Evolutionary conservation across 2,888 invertebrate species (phyloP), one percentile per base, ranked within the genome.

Genomic region (Clepsis dumicolana): DNA sequence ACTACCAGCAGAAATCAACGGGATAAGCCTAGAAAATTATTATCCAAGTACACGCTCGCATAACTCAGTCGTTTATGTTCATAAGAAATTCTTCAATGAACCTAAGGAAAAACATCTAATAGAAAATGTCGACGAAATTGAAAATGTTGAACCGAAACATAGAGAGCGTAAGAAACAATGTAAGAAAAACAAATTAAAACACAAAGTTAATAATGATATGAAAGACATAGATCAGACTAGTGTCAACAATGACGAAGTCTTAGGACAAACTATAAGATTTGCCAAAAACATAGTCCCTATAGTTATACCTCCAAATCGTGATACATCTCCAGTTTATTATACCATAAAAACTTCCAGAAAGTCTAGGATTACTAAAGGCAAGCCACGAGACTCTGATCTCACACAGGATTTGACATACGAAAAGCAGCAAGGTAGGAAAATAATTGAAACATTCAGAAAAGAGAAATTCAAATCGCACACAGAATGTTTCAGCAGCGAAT

Each of bases 281-380:
- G 89, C 90, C 14, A 89, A 89, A 80, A 80, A 86, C 56, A 74
- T 91, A 5, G 84, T 85, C 0, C 93, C 93, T 7, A 67, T 88
- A 71, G 80, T 85, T 1, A 87, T 93, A 70, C 90, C 93, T 21
- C 83, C 85, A 1, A 80, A 74, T 48, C 80, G 82, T 29, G 78
- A 82, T 3, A 75, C 80, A 8, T 70, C 77, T 0, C 85, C 88
- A 1, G 80, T 87, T 2, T 86, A 81, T 73, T 92, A 90, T 62
- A 90, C 87, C 0, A 77, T 93, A 2, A 89, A 88, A 77, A 79
- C 89, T 32, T 72, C 81, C 1, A 86, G 83, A 64, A 85, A 80
- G 67, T 75, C 75, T 12, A 85, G 74, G 64, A 82, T 78, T 29
- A 84, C 77, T 70, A 75, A 77, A 44, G 81, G 78, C 57, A 77